Evolutionary conservation across 64 coral and sea anemone genomes (phyloP).

Genomic region (Platygyra sinensis): DNA sequence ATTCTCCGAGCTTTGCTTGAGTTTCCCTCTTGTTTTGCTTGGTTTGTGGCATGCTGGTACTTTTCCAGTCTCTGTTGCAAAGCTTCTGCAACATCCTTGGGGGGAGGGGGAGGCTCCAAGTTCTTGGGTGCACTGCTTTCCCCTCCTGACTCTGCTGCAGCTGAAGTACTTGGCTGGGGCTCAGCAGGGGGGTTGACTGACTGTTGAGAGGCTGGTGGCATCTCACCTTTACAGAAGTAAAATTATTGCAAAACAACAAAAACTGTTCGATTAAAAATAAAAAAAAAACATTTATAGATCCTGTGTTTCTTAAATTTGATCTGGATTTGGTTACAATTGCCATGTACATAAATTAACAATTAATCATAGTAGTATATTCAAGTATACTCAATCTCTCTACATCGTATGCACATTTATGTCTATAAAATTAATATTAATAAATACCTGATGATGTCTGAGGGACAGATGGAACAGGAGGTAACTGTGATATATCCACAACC

Average conservation of each 20-base stretch:
- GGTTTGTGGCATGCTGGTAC: slow-evolving; percentile 68
- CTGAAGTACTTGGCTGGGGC: slow-evolving; percentile 4
- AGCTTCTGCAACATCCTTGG: slow-evolving; percentile 82
- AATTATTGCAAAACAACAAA: no score
- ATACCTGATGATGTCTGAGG: slow-evolving; percentile 4
- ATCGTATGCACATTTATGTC: no score
- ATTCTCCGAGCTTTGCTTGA: slow-evolving; percentile 90
- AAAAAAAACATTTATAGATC: no score
- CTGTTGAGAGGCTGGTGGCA: neutral
- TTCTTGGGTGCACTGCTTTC: slow-evolving; percentile 18
- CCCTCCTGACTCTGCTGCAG: slow-evolving; percentile 23
- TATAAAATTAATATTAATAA: neutral
- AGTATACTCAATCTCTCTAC: no score
- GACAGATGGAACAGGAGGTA: slow-evolving; percentile 50
- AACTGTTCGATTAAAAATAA: no score
- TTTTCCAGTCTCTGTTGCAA: slow-evolving; percentile 88
- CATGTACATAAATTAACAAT: no score
- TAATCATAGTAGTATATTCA: no score
- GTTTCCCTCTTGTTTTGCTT: slow-evolving; percentile 93
- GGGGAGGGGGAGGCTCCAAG: slow-evolving; percentile 75
- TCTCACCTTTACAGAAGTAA: neutral
- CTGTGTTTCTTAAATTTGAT: no score
- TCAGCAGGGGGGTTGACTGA: slow-evolving; percentile 36
- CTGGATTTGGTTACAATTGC: no score
- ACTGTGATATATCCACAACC: slow-evolving; percentile 49